phyloP scores from a whole-genome alignment of 2,797 vertebrate genomes.

The Varecia variegata region DNA sequence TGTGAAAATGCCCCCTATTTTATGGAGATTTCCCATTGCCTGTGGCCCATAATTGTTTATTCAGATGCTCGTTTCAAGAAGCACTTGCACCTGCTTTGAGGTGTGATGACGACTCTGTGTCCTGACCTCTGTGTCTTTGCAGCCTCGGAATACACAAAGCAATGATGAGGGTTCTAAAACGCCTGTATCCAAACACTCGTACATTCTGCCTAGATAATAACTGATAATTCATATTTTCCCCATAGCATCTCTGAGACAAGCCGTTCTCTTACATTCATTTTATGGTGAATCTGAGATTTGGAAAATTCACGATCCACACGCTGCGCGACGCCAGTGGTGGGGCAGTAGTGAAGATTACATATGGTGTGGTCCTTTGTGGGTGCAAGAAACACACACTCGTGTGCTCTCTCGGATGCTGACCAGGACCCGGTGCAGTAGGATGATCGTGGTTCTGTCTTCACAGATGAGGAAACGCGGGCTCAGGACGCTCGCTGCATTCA shows the following conservation, averaged over 20 bases:
- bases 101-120: background rate
- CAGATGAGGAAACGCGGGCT: background rate
- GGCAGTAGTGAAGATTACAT: background rate
- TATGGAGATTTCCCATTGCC: constrained; percentile 65
- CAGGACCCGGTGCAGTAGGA: background rate
- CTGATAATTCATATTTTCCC: background rate
- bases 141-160: background rate
- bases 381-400: rapidly evolving
- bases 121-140: background rate
- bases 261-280: background rate
- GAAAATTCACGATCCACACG: background rate
- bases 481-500: too few species aligned
- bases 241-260: background rate
- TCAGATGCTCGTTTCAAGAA: constrained; percentile 46
- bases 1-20: constrained; percentile 69
- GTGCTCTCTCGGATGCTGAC: background rate
- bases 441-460: background rate
- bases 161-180: constrained; percentile 7
- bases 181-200: background rate
- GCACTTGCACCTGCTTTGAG: background rate
- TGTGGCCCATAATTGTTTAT: constrained; percentile 72
- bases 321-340: too few species aligned
- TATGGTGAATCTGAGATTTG: background rate
- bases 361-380: background rate
- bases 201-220: constrained; percentile 14